These are phyloP conservation scores for Dendropsophus ebraccatus DNA, from an alignment of 2,113 vertebrate species.

Conservation along the genomic window DNA sequence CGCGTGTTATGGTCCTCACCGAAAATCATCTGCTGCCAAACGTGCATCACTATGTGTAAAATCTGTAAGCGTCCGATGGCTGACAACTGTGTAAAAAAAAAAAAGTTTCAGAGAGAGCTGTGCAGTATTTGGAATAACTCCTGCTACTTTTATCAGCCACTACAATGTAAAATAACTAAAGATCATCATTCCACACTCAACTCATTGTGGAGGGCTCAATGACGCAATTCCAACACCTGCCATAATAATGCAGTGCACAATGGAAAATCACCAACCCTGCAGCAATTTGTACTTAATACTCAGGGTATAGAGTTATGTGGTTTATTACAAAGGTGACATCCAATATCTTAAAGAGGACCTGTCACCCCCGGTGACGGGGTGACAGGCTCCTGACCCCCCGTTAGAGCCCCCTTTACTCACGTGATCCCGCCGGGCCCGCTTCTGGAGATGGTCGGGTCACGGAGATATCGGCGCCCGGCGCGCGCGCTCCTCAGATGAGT, in stretches of 20 bases:
- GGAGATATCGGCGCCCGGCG: too few relatives aligned
- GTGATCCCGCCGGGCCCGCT: too few relatives aligned
- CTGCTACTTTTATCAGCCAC: neutral
- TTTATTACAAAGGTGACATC: neutral
- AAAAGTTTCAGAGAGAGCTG: neutral
- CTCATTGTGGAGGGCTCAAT: neutral
- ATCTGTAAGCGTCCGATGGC: too few relatives aligned
- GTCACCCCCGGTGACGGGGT: too few relatives aligned
- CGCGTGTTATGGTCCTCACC: too few relatives aligned
- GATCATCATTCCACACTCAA: neutral
- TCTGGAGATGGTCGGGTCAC: too few relatives aligned
- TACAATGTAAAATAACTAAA: slow-evolving; percentile 7
- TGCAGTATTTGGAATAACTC: neutral
- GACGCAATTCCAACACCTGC: slow-evolving; percentile 39
- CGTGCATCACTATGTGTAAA: too few relatives aligned
- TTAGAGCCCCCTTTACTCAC: too few relatives aligned
- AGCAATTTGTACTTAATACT: neutral
- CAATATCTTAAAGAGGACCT: slow-evolving; percentile 3
- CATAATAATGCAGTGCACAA: neutral
- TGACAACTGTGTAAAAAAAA: too few relatives aligned
- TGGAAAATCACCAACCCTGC: neutral
- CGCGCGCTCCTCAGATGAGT: too few relatives aligned
- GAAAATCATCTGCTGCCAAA: too few relatives aligned
- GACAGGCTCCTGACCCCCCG: too few relatives aligned
- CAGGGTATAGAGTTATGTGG: neutral